Conservation (phyloP, 2,888 invertebrate genomes). For the Leptopilina myrica region DNA sequence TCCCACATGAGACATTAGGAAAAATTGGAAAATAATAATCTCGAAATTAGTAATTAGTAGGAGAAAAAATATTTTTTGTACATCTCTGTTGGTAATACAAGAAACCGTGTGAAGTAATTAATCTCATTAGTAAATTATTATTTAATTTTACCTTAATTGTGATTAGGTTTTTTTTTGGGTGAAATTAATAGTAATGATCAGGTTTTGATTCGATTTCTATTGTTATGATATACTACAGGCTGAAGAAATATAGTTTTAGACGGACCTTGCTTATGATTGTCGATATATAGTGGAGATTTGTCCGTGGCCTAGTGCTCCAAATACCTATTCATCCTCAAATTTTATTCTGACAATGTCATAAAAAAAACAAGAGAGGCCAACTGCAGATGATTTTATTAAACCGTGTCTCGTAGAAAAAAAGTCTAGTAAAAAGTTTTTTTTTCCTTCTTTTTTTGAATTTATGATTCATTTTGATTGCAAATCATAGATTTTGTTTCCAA, state of each 20-base stretch:
- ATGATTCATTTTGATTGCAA: no score
- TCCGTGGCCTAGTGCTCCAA: conserved; percentile 31
- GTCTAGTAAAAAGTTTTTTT: no score
- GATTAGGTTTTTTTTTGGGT: not conserved
- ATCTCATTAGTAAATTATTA: not conserved
- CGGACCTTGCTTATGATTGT: conserved; percentile 20
- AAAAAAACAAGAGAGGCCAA: not conserved
- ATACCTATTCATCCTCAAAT: conserved; percentile 28
- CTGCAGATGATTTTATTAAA: not conserved
- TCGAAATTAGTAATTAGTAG: no score
- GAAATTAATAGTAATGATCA: not conserved
- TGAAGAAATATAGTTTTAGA: conserved; percentile 4
- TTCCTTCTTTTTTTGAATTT: no score
- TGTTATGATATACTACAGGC: not conserved
- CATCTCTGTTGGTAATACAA: not conserved
- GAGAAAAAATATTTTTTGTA: not conserved
- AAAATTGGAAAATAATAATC: no score
- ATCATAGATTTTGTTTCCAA: no score
- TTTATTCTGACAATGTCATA: conserved; percentile 8
- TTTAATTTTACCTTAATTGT: not conserved
- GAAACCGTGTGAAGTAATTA: not conserved
- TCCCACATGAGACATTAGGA: no score
- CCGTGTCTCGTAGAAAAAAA: no score
- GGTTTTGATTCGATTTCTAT: conserved; percentile 3
- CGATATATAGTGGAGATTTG: not conserved